Evolutionary conservation across 1,140 invertebrate genomes (phyloP).

Genomic region (Scaptomyza pallida): DNA sequence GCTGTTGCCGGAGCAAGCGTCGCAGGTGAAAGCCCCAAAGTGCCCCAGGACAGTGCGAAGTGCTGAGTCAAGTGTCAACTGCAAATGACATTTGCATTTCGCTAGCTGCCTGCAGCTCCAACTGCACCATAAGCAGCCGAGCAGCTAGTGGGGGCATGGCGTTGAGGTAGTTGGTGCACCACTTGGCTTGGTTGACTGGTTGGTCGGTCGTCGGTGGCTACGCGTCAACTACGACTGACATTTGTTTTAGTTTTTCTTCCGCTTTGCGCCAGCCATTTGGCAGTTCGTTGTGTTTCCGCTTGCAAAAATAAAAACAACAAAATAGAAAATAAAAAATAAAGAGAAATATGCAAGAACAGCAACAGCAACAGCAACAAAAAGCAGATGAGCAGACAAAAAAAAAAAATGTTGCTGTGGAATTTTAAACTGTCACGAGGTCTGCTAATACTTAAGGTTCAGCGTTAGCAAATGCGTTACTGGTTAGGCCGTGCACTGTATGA

Average conservation of each 20-base stretch:
- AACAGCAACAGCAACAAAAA: background rate
- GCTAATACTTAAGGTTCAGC: conserved; percentile 51
- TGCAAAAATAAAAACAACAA: conserved; percentile 4
- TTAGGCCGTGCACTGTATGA: conserved; percentile 1
- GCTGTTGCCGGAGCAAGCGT: conserved; percentile 20
- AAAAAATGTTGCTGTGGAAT: conserved; percentile 53
- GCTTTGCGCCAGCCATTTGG: conserved; percentile 80
- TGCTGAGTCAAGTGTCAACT: conserved; percentile 82
- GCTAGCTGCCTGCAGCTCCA: conserved; percentile 55
- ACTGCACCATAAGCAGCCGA: background rate
- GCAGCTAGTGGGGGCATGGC: background rate
- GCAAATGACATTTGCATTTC: conserved; percentile 83
- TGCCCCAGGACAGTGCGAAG: conserved; percentile 80
- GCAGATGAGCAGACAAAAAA: background rate
- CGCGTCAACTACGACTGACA: conserved; percentile 81
- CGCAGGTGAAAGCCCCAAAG: conserved; percentile 80
- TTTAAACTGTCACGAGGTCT: conserved; percentile 64
- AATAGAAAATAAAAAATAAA: conserved; percentile 21
- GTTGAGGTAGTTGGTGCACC: conserved; percentile 9
- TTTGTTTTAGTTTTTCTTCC: conserved; percentile 83
- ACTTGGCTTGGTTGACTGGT: conserved; percentile 16
- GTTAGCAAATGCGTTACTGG: conserved; percentile 25
- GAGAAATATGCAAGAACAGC: conserved; percentile 67
- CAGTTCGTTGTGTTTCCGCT: conserved; percentile 72
- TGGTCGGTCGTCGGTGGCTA: conserved; percentile 58